phyloP scores from a whole-genome alignment of 1,140 invertebrate genomes.

The Apis florea region DNA sequence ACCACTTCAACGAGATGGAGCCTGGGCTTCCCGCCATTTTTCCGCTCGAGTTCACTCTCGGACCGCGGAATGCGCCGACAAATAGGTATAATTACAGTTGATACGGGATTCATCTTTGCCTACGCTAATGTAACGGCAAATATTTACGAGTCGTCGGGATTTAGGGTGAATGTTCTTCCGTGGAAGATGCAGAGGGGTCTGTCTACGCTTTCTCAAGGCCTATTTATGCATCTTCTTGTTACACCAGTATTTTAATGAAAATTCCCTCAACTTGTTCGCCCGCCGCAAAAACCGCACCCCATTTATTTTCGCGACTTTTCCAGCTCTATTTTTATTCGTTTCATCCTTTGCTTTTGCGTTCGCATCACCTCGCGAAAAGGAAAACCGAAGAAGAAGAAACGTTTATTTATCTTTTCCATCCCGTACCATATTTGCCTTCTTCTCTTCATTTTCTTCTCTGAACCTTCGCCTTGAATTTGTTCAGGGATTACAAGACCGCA shows the following conservation, averaged over 20 bases:
- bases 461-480: too few relatives aligned
- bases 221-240: constrained; percentile 40
- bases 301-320: background rate
- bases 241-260: constrained; percentile 53
- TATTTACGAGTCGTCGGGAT: constrained; percentile 58
- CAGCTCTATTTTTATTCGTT: background rate
- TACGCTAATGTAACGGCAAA: constrained; percentile 60
- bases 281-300: background rate
- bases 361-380: background rate
- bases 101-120: constrained; percentile 52
- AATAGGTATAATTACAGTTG: constrained; percentile 51
- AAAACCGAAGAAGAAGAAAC: background rate
- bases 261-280: constrained; percentile 4
- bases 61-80: constrained; percentile 37
- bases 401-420: background rate
- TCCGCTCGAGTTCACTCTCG: constrained; percentile 12
- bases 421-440: background rate
- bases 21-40: constrained; percentile 22
- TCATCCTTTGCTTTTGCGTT: background rate
- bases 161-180: constrained; percentile 22
- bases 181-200: constrained; percentile 16
- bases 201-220: constrained; percentile 28
- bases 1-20: background rate
- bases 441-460: too few relatives aligned
- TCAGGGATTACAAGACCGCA: too few relatives aligned